Conservation (phyloP, 1,140 invertebrate genomes). For the Pseudomyrmex pallidus region DNA sequence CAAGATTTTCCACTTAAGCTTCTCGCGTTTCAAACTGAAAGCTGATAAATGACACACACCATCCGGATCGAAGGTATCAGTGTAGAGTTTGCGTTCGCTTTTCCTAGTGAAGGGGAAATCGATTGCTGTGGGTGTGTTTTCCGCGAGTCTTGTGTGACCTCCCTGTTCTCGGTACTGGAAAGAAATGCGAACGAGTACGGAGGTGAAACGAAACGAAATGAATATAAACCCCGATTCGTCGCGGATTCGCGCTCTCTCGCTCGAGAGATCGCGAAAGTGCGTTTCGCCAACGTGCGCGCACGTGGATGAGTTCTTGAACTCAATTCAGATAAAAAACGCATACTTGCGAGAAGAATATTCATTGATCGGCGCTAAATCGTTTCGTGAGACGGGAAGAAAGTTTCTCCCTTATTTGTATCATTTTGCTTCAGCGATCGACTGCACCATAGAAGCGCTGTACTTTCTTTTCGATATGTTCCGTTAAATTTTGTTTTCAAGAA, state of each 20-base stretch:
- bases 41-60: conserved; percentile 37
- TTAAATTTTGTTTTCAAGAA: no score
- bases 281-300: neutral
- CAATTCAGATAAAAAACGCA: no score
- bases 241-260: conserved; percentile 3
- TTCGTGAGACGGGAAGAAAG: no score
- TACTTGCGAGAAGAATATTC: no score
- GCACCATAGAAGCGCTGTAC: no score
- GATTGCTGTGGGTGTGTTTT: conserved; percentile 29
- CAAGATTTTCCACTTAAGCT: no score
- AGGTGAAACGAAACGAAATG: conserved; percentile 9
- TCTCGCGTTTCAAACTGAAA: neutral
- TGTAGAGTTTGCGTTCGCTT: conserved; percentile 23
- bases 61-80: conserved; percentile 45
- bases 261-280: neutral
- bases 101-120: conserved; percentile 59
- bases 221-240: conserved; percentile 30
- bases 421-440: no score
- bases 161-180: conserved; percentile 21
- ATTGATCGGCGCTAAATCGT: no score
- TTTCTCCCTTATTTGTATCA: no score
- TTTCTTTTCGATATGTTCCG: no score
- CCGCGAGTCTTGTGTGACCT: conserved; percentile 7
- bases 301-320: no score
- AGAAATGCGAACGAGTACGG: conserved; percentile 41